Conservation (phyloP, 2,888 invertebrate species). For the Amblyteles armatorius region DNA sequence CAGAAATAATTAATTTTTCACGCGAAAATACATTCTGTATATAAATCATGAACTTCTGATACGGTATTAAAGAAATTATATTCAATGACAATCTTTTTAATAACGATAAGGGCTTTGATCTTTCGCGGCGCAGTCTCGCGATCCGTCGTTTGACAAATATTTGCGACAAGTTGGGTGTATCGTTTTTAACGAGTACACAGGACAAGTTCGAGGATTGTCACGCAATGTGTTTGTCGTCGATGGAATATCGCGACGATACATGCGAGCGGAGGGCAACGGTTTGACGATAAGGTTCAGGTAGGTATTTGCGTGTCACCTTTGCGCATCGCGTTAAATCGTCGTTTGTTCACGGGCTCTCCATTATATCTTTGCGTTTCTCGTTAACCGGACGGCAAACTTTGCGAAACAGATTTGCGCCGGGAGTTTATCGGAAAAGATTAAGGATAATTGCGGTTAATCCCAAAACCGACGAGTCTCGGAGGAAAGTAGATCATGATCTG, state of each 20-base stretch:
- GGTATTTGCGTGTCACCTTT: constrained; percentile 48
- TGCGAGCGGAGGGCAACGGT: not conserved
- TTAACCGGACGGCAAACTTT: constrained; percentile 55
- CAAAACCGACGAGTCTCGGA: not conserved
- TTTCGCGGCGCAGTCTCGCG: not conserved
- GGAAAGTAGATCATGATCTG: constrained; percentile 31
- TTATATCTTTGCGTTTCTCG: constrained; percentile 43
- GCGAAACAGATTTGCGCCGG: constrained; percentile 63
- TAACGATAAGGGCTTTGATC: not conserved
- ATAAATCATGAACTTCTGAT: not conserved
- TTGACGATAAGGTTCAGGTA: constrained; percentile 51
- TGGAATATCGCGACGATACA: constrained; percentile 10
- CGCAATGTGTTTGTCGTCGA: not conserved
- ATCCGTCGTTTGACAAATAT: not conserved
- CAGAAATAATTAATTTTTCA: too few species aligned
- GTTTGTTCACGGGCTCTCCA: constrained; percentile 8
- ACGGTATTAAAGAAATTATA: not conserved
- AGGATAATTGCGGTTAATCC: constrained; percentile 44
- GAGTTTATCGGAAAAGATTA: constrained; percentile 39
- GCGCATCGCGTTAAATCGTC: constrained; percentile 41
- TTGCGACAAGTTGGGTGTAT: constrained; percentile 10
- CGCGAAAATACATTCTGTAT: too few species aligned
- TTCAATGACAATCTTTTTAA: not conserved
- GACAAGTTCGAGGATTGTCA: not conserved
- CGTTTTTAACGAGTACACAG: not conserved